Conservation (phyloP, 2,113 vertebrate genomes). For the Mellivora capensis region DNA sequence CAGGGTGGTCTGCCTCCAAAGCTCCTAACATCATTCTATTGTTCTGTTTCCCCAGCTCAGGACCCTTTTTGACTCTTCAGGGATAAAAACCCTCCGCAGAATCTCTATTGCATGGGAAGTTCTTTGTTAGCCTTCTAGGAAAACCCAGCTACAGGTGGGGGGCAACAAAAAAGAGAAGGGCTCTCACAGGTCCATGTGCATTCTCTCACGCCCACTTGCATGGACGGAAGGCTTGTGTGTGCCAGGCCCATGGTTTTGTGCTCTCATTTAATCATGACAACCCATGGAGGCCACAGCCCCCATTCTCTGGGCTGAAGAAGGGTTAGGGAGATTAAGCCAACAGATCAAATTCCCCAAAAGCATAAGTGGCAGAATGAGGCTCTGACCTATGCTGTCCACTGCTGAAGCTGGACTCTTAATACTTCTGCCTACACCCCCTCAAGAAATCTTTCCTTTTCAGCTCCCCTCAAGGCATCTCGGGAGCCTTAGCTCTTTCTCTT, state of each 20-base stretch:
- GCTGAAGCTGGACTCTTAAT: background rate
- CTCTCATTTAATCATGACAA: background rate
- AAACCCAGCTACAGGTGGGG: background rate
- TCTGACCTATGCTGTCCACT: background rate
- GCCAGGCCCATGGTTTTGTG: background rate
- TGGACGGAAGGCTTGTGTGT: accelerated
- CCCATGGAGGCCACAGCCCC: background rate
- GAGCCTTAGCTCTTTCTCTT: background rate
- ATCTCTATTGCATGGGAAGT: background rate
- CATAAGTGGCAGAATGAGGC: background rate
- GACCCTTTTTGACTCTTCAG: background rate
- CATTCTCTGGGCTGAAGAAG: conserved; percentile 1
- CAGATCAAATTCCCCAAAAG: background rate
- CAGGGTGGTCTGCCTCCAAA: background rate
- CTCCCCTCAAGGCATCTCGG: background rate
- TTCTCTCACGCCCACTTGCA: background rate
- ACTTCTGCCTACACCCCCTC: background rate
- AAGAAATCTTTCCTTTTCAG: background rate
- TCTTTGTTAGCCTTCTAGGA: background rate
- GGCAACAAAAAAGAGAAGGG: background rate
- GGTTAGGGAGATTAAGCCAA: background rate
- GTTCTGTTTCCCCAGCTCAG: background rate
- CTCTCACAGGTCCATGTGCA: background rate
- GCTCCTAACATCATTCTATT: background rate
- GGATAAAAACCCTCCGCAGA: background rate